Base-by-base conservation (phyloP, 2,797 vertebrate genomes). In the Decapterus maruadsi region DNA sequence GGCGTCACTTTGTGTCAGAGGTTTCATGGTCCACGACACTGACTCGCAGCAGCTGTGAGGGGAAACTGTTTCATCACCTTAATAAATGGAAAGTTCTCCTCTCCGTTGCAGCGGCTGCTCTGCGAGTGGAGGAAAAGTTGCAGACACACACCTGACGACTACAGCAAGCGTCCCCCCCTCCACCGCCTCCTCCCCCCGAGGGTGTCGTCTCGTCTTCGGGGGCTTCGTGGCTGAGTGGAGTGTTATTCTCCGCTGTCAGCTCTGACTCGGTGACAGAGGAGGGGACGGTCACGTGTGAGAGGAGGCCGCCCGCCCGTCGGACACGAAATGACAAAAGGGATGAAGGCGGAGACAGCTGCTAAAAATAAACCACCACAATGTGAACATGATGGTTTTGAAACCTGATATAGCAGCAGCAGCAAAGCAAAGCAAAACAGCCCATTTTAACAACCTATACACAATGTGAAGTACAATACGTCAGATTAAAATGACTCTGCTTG, bases 21-120 rank as follows among this genome's bases (percentile, higher is more conserved):
- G 8, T 45, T 59, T 50, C 42, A 11, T 1, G 58, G 34, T 54
- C 16, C 57, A 42, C 48, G 56, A 59, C 54, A 55, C 29, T 43
- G 4, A 31, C 51, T 16, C 6, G 46, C 0, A 60, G 62, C 45
- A 26, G 71, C 78, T 67, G 67, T 38, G 48, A 77, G 72, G 74
- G 66, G 72, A 88, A 90, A 90, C 72, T 50, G 57, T 95, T 93
- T 94, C 91, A 85, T 94, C 93, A 94, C 75, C 63, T 76, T 75
- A 87, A 92, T 73, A 84, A 90, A 92, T 76, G 92, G 93, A 93
- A 94, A 95, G 78, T 83, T 46, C 38, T 81, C 60, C 83, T 76
- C 56, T 80, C 58, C 34, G 19, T 78, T 73, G 26, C 80, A 12
- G 75, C 46, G 54, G 43, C 55, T 26, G 26, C 26, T n/a, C 1